phyloP scores from a whole-genome alignment of 2,113 vertebrate species.

The Dermatemys mawii region DNA sequence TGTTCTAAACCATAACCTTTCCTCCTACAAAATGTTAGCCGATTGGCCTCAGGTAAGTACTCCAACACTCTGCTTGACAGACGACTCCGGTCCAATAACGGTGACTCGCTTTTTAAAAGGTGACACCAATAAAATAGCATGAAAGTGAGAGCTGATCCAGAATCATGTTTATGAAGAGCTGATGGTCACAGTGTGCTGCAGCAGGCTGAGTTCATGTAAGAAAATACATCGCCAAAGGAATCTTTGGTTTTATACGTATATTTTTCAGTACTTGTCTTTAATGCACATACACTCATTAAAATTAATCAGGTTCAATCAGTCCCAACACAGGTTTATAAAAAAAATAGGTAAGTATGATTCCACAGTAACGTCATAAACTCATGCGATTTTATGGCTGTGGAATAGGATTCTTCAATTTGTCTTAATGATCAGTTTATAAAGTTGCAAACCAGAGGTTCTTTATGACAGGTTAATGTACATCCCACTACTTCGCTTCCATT shows the following conservation, averaged over 20 bases:
- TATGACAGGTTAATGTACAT: neutral
- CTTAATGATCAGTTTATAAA: neutral
- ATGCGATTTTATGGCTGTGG: neutral
- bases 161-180: neutral
- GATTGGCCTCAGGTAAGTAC: neutral
- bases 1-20: neutral
- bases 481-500: accelerated
- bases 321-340: neutral
- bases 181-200: neutral
- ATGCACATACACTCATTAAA: neutral
- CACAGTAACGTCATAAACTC: neutral
- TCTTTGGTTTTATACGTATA: neutral
- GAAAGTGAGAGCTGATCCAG: neutral
- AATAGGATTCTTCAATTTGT: neutral
- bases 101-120: neutral
- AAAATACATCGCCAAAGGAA: neutral
- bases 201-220: neutral
- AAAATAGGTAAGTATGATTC: neutral
- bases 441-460: neutral
- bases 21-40: accelerated
- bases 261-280: neutral
- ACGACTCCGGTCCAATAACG: neutral
- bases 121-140: neutral
- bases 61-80: neutral
- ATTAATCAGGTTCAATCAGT: neutral